phyloP scores from a whole-genome alignment of 1,140 invertebrate genomes.

The Gryllus bimaculatus region DNA sequence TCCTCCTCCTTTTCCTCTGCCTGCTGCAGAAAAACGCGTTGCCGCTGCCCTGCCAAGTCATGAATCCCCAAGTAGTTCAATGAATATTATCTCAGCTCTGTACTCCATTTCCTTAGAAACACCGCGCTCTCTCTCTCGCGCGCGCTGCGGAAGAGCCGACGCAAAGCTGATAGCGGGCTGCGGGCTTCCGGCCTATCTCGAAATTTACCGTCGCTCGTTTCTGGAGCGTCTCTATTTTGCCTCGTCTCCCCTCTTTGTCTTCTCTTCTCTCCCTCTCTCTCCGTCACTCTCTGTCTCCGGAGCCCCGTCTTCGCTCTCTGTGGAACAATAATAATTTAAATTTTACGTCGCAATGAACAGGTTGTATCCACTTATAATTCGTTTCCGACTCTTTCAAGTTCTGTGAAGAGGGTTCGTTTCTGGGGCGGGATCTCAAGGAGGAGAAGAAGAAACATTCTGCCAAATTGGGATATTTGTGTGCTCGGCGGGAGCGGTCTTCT shows the following conservation, averaged over 20 bases:
- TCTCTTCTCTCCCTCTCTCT: neutral
- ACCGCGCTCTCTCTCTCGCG: neutral
- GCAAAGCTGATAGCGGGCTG: neutral
- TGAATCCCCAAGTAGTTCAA: neutral
- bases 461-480: neutral
- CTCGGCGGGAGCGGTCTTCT: neutral
- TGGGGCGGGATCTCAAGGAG: too few species aligned
- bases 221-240: neutral
- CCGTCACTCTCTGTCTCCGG: neutral
- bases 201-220: neutral
- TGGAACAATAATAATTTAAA: conserved; percentile 1
- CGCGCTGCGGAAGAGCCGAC: neutral
- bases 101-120: neutral
- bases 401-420: neutral
- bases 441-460: neutral
- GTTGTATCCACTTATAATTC: neutral
- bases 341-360: conserved; percentile 4
- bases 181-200: neutral
- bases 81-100: neutral
- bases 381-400: neutral
- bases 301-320: neutral
- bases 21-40: too few species aligned
- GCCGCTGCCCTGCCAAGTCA: neutral
- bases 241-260: neutral
- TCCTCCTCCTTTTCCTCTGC: too few species aligned